Percentiles rank a stretch among this genome's conserved stretches.
These are phyloP conservation scores for Drosophila azteca DNA, from an alignment of 1,140 invertebrate genomes.

Conservation along the genomic window DNA sequence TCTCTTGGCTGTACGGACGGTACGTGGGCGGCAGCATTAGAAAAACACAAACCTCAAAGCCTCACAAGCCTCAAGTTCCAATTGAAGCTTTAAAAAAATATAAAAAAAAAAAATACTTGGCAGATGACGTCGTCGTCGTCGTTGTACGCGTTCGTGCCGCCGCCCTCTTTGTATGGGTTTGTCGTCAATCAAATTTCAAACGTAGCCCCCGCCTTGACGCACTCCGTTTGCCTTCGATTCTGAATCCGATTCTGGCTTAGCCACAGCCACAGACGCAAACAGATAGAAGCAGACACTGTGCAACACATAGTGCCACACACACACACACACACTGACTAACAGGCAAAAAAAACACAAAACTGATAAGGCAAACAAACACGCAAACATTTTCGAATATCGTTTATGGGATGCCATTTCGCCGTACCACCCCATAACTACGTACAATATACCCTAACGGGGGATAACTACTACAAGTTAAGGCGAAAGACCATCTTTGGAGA, in stretches of 20 bases:
- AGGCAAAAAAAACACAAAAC: constrained; percentile 64
- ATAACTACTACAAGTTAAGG: neutral
- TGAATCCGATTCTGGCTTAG: constrained; percentile 25
- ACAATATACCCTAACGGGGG: neutral
- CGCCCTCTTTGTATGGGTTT: constrained; percentile 17
- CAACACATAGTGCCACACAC: constrained; percentile 1
- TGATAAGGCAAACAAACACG: constrained; percentile 69
- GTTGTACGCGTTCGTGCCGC: constrained; percentile 13
- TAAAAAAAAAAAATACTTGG: constrained; percentile 64
- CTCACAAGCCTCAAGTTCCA: constrained; percentile 45
- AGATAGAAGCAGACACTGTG: neutral
- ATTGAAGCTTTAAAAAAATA: constrained; percentile 62
- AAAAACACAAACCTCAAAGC: constrained; percentile 7
- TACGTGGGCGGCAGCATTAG: constrained; percentile 72
- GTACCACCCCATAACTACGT: neutral
- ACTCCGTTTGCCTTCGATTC: constrained; percentile 39
- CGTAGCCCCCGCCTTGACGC: constrained; percentile 35
- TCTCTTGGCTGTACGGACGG: constrained; percentile 37
- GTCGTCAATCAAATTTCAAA: constrained; percentile 67
- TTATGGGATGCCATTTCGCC: constrained; percentile 40
- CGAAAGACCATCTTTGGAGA: no score
- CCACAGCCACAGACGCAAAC: no score
- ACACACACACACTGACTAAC: constrained; percentile 4
- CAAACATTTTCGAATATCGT: constrained; percentile 72
- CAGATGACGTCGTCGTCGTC: constrained; percentile 62